Evolutionary conservation across 2,888 invertebrate species (phyloP), one percentile per base, ranked within the genome.

Genomic region (Thereva unica): DNA sequence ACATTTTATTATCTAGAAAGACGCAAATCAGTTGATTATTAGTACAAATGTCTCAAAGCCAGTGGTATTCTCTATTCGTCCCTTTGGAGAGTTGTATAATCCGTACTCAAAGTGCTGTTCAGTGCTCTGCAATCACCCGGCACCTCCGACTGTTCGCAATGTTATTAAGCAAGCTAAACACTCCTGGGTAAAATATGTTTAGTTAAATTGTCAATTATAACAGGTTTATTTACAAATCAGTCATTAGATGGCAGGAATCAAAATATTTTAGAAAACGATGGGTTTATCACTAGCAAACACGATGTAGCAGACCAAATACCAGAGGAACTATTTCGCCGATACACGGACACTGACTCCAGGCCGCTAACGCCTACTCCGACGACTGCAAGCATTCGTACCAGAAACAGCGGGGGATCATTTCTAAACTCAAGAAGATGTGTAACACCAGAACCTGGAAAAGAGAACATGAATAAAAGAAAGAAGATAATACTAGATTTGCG

Each of bases 331-430:
- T 90, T 90, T 77, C 84, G 89, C 74, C 88, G 90, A 70, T 93
- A 92, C 75, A 90, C 92, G 0, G 92, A 92, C 73, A 93, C 92
- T 0, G 93, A 93, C 77, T 93, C 93, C 0, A 83, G 93, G 35
- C 92, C 93, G 0, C 79, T 89, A 70, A 92, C 92, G 0, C 93
- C 93, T 0, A 88, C 91, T 0, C 91, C 91, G 0, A 91, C 90
- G 0, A 83, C 90, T 4, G 88, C 87, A 5, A 91, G 91, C 75
- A 88, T 87, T 72, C 83, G 90, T 77, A 86, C 91, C 57, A 76
- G 89, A 74, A 85, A 90, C 68, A 85, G 91, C 73, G 84, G 89
- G 68, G 77, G 84, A 70, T 74, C 84, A 69, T 78, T 80, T 70
- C 68, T 77, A 5, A 74, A 79, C 75, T 80, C 89, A 74, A 74